Evolutionary conservation across 2,113 vertebrate genomes (phyloP), one percentile per base, ranked within the genome.

Genomic region (Protobothrops mucrosquamatus): DNA sequence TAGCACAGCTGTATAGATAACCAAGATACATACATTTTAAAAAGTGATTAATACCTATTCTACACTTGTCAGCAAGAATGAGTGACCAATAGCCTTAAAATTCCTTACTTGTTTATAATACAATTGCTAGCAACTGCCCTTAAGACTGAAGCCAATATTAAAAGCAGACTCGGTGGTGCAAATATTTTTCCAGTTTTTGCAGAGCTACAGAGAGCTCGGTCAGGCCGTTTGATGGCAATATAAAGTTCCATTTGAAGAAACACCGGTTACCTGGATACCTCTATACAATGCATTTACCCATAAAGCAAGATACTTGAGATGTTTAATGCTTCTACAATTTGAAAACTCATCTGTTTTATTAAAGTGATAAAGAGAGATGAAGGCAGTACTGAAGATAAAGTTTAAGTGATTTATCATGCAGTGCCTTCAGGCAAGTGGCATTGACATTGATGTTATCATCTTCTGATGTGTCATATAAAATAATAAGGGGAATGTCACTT

Each of bases 361-460:
- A 87, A 87, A 23, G 8, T 87, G 64, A 43, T 94, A 56, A 6
- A 74, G 92, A 26, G 34, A 57, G 15, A 64, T 86, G 61, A 87
- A 61, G 24, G 54, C 0, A 9, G 92, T 97, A 99, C 99, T 98
- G 97, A 85, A 99, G 97, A 92, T 98, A 98, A 94, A 98, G 97
- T 95, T 98, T 97, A 96, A 99, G 98, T 5, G 98, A 98, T 91
- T 96, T 97, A 95, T 99, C 99, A 95, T 97, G 98, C 59, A 99
- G 93, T 6, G 97, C 97, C 94, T 98, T 98, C 94, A 99, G 95
- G 96, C 99, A 99, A 54, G 94, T 90, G 34, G 98, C 96, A 92
- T 99, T 99, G 74, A 99, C 98, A 94, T 99, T 99, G 94, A 99
- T 74, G 69, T 99, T 99, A 0, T 98, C 98, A 61, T 99, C 98